Evolutionary conservation across 2,797 vertebrate genomes (phyloP), one percentile per base, ranked within the genome.

Genomic region (Molossus alvarezi): DNA sequence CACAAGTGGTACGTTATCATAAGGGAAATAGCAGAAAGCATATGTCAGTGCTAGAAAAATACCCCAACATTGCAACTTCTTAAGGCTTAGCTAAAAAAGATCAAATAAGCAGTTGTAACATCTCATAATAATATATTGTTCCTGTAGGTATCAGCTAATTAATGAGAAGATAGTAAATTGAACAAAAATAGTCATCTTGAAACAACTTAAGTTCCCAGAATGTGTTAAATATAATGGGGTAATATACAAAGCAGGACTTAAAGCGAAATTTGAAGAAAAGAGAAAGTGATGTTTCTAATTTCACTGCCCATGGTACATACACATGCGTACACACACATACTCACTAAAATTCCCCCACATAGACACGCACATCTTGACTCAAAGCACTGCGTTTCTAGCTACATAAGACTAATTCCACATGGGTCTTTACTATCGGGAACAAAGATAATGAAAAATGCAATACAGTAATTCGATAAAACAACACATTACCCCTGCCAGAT

Each of bases 51-150:
- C 29, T 37, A 58, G 79, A 81, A 95, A 97, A 95, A 67, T 37
- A 87, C 27, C 21, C 62, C 6, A 71, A 55, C 51, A 64, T 73
- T 87, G 51, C 1, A 82, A 96, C 88, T 76, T 60, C 17, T 25
- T 76, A 91, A 90, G 57, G 20, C 17, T 81, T 55, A 77, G 37
- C 67, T 90, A 72, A 79, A 82, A 97, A 90, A 87, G 7, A 80
- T 69, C 53, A 97, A 91, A 60, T 37, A 72, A 65, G 67, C n/a
- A 95, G 14, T n/a, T n/a, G 6, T 33, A 92, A 71, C 58, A 48
- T 69, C 94, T 96, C 64, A 75, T 73, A 73, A 60, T 77, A 29
- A 85, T 75, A 21, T 72, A 89, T 93, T 57, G 88, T 94, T 97
- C 25, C 83, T 94, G 23, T 17, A 94, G 86, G 21, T 93, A 69